Evolutionary conservation across 2,113 vertebrate genomes (phyloP).

Genomic region (Erinaceus europaeus): DNA sequence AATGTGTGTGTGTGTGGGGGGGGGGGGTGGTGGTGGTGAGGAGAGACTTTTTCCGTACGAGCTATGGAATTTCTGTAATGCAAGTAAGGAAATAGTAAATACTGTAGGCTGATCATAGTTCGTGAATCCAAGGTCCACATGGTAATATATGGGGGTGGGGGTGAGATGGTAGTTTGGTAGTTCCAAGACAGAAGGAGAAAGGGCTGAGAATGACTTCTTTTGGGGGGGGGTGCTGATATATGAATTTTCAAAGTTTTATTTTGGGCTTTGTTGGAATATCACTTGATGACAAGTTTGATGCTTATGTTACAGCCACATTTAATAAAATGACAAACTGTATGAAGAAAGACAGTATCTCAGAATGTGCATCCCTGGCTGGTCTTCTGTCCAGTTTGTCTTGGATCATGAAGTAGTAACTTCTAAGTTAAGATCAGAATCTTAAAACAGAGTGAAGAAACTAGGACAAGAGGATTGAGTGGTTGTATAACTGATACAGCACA

Average conservation of each 20-base stretch:
- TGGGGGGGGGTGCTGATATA: rapidly evolving
- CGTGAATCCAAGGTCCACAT: not conserved
- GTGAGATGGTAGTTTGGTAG: not conserved
- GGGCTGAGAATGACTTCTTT: not conserved
- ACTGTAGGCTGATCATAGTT: not conserved
- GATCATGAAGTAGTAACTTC: not conserved
- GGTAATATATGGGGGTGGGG: not conserved
- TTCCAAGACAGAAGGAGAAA: not conserved
- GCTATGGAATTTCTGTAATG: slow-evolving; percentile 52
- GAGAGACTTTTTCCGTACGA: slow-evolving; percentile 63
- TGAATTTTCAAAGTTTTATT: not conserved
- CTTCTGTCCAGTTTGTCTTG: not conserved
- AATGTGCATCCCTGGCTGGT: not conserved
- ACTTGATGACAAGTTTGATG: not conserved
- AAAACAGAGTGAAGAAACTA: too few relatives aligned
- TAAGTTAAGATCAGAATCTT: not conserved
- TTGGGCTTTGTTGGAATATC: not conserved
- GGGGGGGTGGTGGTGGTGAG: not conserved
- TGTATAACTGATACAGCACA: too few relatives aligned
- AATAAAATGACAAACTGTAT: not conserved
- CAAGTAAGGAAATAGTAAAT: slow-evolving; percentile 2
- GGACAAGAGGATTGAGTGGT: too few relatives aligned
- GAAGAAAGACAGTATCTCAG: not conserved
- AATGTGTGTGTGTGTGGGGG: too few relatives aligned
- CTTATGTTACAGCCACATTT: not conserved